Conservation (phyloP, 2,113 vertebrate species). For the Ctenodactylus gundi region DNA sequence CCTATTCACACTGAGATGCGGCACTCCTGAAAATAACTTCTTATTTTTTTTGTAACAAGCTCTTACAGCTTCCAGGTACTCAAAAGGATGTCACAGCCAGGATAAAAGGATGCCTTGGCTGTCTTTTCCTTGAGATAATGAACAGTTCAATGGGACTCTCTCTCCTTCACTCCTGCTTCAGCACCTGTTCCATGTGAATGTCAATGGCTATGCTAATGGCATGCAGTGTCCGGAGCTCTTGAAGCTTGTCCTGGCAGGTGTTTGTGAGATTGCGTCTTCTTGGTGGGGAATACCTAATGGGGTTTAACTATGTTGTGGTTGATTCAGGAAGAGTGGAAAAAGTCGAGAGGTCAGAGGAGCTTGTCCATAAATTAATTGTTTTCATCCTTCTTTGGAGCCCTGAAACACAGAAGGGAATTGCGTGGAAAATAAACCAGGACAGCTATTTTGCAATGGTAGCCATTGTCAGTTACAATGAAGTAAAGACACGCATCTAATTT, state of each 20-base stretch:
- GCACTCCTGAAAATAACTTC: constrained; percentile 43
- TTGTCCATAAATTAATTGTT: background rate
- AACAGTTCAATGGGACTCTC: background rate
- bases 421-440: background rate
- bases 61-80: constrained; percentile 36
- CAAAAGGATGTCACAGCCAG: constrained; percentile 34
- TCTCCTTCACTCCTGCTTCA: background rate
- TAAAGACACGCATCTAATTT: background rate
- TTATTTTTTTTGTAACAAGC: background rate
- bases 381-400: background rate
- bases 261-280: background rate
- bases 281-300: background rate
- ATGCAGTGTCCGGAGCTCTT: background rate
- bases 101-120: background rate
- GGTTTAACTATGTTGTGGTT: background rate
- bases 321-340: background rate
- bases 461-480: background rate
- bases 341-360: background rate
- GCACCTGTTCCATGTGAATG: background rate
- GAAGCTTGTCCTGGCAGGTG: background rate
- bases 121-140: constrained; percentile 26
- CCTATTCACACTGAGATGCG: constrained; percentile 41
- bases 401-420: background rate
- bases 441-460: background rate
- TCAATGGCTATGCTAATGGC: background rate